phyloP scores from a whole-genome alignment of 1,140 invertebrate species.

The Calephelis nemesis region DNA sequence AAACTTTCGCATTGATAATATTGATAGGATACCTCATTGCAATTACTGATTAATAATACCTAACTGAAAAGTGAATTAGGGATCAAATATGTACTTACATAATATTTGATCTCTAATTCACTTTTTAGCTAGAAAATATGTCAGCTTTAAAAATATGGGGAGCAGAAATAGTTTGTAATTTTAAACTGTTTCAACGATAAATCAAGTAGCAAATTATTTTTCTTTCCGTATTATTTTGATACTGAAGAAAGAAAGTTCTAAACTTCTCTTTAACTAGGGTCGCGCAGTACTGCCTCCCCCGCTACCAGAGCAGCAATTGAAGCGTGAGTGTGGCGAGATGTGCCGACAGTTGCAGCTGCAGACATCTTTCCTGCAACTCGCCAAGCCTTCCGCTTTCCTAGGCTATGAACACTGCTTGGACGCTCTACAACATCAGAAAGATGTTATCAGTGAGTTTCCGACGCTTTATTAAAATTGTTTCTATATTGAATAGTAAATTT shows the following conservation, averaged over 20 bases:
- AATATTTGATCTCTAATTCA: too few species aligned
- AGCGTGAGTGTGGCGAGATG: conserved; percentile 37
- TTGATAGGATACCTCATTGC: too few species aligned
- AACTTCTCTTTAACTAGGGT: neutral
- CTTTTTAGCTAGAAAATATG: too few species aligned
- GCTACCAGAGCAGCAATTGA: neutral
- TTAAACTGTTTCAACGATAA: too few species aligned
- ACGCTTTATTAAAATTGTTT: neutral
- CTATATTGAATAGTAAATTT: neutral
- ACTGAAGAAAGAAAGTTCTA: neutral
- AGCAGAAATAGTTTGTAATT: too few species aligned
- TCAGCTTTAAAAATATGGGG: too few species aligned
- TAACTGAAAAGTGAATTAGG: too few species aligned
- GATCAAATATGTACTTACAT: too few species aligned
- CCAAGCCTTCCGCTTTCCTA: conserved; percentile 33
- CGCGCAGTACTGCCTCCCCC: neutral
- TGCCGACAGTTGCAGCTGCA: conserved; percentile 40
- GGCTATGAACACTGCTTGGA: conserved; percentile 40
- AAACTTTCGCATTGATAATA: too few species aligned
- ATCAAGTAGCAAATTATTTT: too few species aligned
- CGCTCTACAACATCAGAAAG: conserved; percentile 41
- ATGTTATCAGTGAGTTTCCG: conserved; percentile 42
- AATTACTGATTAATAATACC: too few species aligned
- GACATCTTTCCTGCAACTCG: conserved; percentile 28
- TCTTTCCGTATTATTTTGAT: too few species aligned